Evolutionary conservation across 1,140 invertebrate genomes (phyloP).

Genomic region (Holotrichia oblita): DNA sequence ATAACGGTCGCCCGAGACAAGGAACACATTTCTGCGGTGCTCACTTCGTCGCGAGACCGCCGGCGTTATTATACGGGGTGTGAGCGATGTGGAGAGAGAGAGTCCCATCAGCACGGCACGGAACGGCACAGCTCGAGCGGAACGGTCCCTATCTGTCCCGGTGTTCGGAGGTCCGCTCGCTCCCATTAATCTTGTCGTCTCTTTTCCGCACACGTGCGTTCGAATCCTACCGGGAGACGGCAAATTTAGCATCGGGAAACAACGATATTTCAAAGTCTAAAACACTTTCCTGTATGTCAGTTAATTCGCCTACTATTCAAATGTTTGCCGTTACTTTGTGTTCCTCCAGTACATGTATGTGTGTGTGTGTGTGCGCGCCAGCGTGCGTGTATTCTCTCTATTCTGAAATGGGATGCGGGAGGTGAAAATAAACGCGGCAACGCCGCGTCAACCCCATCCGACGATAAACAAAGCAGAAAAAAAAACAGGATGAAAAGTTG

Average conservation of each 20-base stretch:
- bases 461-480: too few species aligned
- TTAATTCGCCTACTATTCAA: slow-evolving; percentile 44
- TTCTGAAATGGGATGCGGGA: too few species aligned
- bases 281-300: slow-evolving; percentile 51
- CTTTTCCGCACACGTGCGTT: slow-evolving; percentile 47
- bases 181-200: slow-evolving; percentile 50
- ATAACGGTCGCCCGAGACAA: slow-evolving; percentile 37
- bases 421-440: too few species aligned
- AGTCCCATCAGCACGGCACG: too few species aligned
- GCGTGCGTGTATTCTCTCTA: too few species aligned
- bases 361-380: too few species aligned
- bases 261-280: slow-evolving; percentile 55
- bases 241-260: slow-evolving; percentile 54
- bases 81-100: too few species aligned
- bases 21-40: slow-evolving; percentile 33
- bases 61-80: too few species aligned
- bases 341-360: too few species aligned
- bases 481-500: too few species aligned
- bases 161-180: slow-evolving; percentile 39
- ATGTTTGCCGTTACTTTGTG: background rate
- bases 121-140: too few species aligned
- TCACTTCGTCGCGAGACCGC: background rate
- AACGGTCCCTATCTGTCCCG: slow-evolving; percentile 42
- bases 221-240: slow-evolving; percentile 50
- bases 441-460: too few species aligned